Conservation (phyloP, 1,140 invertebrate genomes). For the Brachionus koreanus region DNA sequence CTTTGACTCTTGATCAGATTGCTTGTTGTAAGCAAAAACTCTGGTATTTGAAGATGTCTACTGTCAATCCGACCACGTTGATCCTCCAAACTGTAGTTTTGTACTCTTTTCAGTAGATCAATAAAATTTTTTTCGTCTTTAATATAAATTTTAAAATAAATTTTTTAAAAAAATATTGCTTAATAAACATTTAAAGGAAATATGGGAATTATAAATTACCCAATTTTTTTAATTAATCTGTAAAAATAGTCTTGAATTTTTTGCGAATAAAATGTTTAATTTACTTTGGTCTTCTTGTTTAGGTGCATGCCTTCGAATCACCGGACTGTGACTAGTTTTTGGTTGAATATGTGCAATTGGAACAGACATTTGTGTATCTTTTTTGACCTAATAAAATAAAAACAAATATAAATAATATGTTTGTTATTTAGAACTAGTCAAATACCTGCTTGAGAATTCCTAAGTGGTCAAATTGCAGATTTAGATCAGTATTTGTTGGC, state of each 20-base stretch:
- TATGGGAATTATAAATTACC: background rate
- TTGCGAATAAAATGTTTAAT: background rate
- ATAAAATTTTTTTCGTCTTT: conserved; percentile 34
- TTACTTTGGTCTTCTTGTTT: conserved; percentile 14
- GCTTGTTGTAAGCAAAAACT: background rate
- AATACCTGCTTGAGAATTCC: conserved; percentile 34
- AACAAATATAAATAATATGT: background rate
- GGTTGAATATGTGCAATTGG: background rate
- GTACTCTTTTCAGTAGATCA: conserved; percentile 15
- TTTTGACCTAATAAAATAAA: background rate
- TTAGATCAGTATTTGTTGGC: background rate
- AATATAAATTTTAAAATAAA: background rate
- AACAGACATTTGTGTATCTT: background rate
- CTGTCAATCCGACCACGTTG: conserved; percentile 30
- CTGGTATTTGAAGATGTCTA: background rate
- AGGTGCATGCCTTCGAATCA: background rate
- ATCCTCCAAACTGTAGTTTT: conserved; percentile 11
- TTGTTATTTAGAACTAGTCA: background rate
- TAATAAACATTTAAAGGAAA: background rate
- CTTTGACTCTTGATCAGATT: conserved; percentile 29
- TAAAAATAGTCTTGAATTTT: background rate
- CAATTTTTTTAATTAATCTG: background rate
- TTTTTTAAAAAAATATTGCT: background rate
- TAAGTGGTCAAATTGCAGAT: conserved; percentile 22
- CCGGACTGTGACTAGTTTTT: background rate